Base-by-base conservation (phyloP, 2,888 invertebrate genomes). In the Caenorhabditis sulstoni region DNA sequence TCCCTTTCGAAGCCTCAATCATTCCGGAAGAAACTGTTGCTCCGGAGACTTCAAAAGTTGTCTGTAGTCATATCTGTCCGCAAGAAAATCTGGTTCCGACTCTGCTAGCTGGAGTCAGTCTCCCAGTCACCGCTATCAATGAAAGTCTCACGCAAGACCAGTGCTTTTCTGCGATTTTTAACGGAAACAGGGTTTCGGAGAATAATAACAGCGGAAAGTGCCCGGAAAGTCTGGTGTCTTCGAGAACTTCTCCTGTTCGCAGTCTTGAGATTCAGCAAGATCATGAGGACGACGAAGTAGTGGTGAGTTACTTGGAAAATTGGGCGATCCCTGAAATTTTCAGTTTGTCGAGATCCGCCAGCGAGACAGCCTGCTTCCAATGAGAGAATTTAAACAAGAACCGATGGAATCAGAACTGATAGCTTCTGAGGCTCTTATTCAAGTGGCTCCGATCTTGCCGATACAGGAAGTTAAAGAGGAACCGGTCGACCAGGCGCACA, bases 281-380 rank as follows among this genome's bases (percentile, higher is more conserved):
- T 3, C 3, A 22, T 22, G 52, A 57, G 0, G 45, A 57, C 20
- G 66, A 66, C 8, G 66, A 66, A 4, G 49, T 66, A 11, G 57
- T 66, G 55, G 65, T 66, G n/a, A 66, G 47, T 58, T 0, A 37
- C 35, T 11, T 18, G n/a, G 16, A 18, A 14, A 8, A 39, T 41
- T 1, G 11, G 7, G n/a, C 20, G 12, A 41, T 18, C 29, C 29
- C 7, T 29, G 14, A 35, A 0, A 22, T 12, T 44, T 66, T 11
- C 55, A 66, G 66, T 66, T 66, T 57, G 22, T 66, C 11, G 66
- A 66, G 29, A 39, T 22, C n/a, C 66, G 66, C 22, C 37, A 9
- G 3, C 45, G 47, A 29, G 7, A 3, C 29, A 29, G 3, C 29
- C 29, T 14, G n/a, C 35, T 11, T 29, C 37, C 53, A 12, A 1